phyloP scores from a whole-genome alignment of 2,797 vertebrate genomes.

The Podarcis lilfordi region DNA sequence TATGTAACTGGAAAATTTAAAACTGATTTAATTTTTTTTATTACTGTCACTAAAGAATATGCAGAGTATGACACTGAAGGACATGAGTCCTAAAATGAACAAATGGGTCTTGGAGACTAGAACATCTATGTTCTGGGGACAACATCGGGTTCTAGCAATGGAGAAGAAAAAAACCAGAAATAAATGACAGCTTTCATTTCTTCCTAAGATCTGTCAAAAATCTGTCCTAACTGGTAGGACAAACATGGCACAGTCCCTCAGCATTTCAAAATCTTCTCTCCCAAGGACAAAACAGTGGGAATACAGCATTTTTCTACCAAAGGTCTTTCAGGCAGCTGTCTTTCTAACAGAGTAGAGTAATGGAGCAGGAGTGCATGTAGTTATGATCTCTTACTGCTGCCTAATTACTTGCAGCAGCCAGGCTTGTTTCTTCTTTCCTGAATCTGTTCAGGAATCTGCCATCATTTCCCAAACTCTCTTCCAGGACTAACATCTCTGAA shows the following conservation, averaged over 20 bases:
- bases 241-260: too few relatives aligned
- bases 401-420: not conserved
- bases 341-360: too few relatives aligned
- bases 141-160: too few relatives aligned
- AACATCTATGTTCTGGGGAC: not conserved
- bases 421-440: not conserved
- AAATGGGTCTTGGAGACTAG: not conserved
- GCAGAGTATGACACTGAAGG: not conserved
- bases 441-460: not conserved
- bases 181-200: too few relatives aligned
- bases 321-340: too few relatives aligned
- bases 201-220: too few relatives aligned
- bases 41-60: not conserved
- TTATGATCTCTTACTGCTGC: not conserved
- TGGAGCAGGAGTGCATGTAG: too few relatives aligned
- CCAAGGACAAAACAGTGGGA: too few relatives aligned
- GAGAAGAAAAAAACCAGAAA: too few relatives aligned
- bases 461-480: not conserved
- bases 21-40: not conserved
- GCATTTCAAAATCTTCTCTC: too few relatives aligned
- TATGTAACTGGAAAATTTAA: not conserved
- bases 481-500: not conserved
- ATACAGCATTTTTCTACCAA: too few relatives aligned
- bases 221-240: too few relatives aligned
- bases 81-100: not conserved